These are phyloP conservation scores for Diadophis punctatus DNA, from an alignment of 2,113 vertebrate species.

Conservation along the genomic window DNA sequence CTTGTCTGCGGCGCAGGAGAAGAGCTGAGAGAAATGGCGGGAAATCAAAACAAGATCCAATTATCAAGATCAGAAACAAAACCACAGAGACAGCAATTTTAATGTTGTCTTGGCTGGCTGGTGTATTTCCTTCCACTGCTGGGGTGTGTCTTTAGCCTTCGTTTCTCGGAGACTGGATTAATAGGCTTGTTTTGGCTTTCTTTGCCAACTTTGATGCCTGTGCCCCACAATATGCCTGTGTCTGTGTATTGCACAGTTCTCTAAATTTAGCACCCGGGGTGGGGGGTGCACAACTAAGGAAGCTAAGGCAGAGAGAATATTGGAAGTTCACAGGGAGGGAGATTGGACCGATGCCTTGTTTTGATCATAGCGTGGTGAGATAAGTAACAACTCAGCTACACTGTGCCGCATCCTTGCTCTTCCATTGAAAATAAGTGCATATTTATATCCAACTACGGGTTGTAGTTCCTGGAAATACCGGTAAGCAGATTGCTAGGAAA, in stretches of 20 bases:
- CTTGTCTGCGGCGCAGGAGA: neutral
- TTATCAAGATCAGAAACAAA: neutral
- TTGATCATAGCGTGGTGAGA: slow-evolving; percentile 20
- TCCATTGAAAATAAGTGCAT: neutral
- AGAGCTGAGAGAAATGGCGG: too few relatives aligned
- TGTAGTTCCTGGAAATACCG: neutral
- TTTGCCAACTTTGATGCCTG: neutral
- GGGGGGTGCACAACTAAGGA: neutral
- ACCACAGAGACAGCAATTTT: neutral
- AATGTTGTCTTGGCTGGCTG: neutral
- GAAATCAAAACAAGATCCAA: neutral
- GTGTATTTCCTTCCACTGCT: rapidly evolving
- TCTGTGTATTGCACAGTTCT: neutral
- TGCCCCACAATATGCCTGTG: neutral
- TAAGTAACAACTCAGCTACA: slow-evolving; percentile 41
- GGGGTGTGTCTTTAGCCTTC: neutral
- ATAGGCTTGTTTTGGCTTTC: slow-evolving; percentile 5
- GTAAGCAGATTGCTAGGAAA: neutral
- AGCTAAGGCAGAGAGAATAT: too few relatives aligned
- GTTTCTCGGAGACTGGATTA: rapidly evolving
- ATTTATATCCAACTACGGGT: neutral
- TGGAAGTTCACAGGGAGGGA: neutral
- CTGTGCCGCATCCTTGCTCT: slow-evolving; percentile 34
- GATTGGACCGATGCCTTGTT: neutral
- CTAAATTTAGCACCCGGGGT: slow-evolving; percentile 24